A percentile compares a stretch with the other conserved stretches of the same genome.
phyloP scores from a whole-genome alignment of 2,113 vertebrate genomes.

The Peromyscus californicus region DNA sequence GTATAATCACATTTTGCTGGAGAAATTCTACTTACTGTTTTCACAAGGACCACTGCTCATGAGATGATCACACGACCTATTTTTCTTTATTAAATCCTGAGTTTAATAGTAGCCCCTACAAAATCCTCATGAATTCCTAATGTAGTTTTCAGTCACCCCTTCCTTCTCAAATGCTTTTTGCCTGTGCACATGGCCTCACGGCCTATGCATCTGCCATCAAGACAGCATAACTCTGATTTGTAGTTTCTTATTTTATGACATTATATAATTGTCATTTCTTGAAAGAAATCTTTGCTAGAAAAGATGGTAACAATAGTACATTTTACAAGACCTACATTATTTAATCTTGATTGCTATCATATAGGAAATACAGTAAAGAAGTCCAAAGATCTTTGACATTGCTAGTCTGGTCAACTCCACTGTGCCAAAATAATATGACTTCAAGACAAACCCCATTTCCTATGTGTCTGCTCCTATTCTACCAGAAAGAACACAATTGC shows the following conservation, averaged over 20 bases:
- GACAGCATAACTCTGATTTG: background rate
- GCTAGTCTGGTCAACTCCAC: background rate
- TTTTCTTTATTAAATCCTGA: background rate
- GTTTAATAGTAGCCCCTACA: background rate
- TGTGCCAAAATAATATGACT: constrained; percentile 50
- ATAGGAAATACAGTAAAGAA: constrained; percentile 30
- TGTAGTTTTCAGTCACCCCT: background rate
- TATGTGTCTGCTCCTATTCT: constrained; percentile 39
- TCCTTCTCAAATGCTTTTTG: background rate
- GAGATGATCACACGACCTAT: accelerated
- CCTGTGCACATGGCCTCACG: background rate
- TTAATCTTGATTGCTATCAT: background rate
- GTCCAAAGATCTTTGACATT: constrained; percentile 52
- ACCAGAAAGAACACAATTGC: constrained; percentile 70
- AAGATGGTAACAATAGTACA: background rate
- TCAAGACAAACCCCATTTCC: constrained; percentile 61
- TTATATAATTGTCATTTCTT: background rate
- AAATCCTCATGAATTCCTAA: background rate
- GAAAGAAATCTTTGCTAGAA: background rate
- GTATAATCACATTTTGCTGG: background rate
- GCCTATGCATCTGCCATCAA: background rate
- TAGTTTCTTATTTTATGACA: constrained; percentile 2
- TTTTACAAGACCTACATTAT: constrained; percentile 34
- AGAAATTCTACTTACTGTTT: accelerated
- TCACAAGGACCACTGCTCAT: background rate